Percentiles rank a stretch among this genome's conserved stretches.
Evolutionary conservation across 1,140 invertebrate species (phyloP).

Genomic region (Ephestia elutella): DNA sequence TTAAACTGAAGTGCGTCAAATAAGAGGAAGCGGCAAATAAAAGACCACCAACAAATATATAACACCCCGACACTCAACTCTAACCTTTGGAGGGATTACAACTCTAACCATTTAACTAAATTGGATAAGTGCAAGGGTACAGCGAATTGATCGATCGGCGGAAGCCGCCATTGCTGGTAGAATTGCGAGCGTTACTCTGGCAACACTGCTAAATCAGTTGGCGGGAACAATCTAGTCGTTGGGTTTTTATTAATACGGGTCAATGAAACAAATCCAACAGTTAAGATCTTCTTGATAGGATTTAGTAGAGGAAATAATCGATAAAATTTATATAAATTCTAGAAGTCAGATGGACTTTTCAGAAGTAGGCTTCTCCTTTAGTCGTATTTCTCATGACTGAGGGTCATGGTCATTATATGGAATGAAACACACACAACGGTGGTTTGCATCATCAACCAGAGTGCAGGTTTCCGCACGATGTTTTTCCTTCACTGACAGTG

Average conservation of each 20-base stretch:
- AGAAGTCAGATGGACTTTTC: too few species aligned
- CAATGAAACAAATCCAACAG: background rate
- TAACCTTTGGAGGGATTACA: constrained; percentile 13
- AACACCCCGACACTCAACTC: constrained; percentile 1
- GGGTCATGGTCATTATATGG: too few species aligned
- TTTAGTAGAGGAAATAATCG: too few species aligned
- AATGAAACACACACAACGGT: too few species aligned
- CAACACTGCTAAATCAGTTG: constrained; percentile 10
- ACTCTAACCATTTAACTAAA: constrained; percentile 16
- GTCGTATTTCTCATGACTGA: too few species aligned
- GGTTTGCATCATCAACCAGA: too few species aligned
- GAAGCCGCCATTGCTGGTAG: constrained; percentile 15
- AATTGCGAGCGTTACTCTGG: constrained; percentile 1
- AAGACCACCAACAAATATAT: background rate
- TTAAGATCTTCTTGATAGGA: too few species aligned
- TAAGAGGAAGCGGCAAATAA: background rate
- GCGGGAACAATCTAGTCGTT: background rate
- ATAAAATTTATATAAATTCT: too few species aligned
- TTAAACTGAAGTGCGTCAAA: constrained; percentile 4
- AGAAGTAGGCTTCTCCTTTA: too few species aligned
- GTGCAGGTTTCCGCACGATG: too few species aligned
- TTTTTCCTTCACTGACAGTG: too few species aligned
- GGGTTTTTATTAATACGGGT: background rate
- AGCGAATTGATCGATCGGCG: constrained; percentile 19
- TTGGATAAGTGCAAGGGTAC: constrained; percentile 18